Percentiles rank a stretch among this genome's conserved stretches.
phyloP scores from a whole-genome alignment of 2,797 vertebrate species.

The Gorsachius magnificus region DNA sequence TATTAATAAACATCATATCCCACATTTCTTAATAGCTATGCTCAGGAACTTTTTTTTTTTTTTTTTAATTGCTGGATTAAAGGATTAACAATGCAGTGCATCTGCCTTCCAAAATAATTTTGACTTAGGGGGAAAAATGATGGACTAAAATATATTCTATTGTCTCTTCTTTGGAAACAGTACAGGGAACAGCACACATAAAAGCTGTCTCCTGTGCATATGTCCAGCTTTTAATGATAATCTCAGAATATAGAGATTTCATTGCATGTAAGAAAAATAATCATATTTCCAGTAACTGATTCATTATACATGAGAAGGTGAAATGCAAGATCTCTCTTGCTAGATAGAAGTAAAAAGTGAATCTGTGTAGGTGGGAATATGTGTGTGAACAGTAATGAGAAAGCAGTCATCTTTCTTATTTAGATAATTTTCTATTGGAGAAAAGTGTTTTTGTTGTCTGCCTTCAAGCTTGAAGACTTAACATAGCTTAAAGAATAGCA shows the following conservation, averaged over 20 bases:
- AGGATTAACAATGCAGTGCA: neutral
- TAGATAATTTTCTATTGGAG: neutral
- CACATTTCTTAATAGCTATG: neutral
- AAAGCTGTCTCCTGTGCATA: neutral
- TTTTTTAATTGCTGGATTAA: neutral
- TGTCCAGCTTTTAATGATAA: neutral
- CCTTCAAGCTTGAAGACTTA: neutral
- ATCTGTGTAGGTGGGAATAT: neutral
- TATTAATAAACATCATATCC: neutral
- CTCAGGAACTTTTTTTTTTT: neutral
- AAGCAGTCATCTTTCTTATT: neutral
- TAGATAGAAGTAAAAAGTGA: neutral
- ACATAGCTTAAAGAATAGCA: neutral
- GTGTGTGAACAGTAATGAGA: neutral
- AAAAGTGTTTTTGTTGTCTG: neutral
- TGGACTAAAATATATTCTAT: neutral
- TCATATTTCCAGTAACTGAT: neutral
- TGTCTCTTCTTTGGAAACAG: neutral
- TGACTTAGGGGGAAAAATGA: neutral
- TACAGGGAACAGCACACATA: rapidly evolving
- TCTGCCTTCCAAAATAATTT: neutral
- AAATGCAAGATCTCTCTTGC: neutral
- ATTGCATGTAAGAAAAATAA: neutral
- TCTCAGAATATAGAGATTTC: neutral
- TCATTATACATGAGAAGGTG: neutral